Base-by-base conservation (phyloP, 2,888 invertebrate genomes). In the Thera britannica region DNA sequence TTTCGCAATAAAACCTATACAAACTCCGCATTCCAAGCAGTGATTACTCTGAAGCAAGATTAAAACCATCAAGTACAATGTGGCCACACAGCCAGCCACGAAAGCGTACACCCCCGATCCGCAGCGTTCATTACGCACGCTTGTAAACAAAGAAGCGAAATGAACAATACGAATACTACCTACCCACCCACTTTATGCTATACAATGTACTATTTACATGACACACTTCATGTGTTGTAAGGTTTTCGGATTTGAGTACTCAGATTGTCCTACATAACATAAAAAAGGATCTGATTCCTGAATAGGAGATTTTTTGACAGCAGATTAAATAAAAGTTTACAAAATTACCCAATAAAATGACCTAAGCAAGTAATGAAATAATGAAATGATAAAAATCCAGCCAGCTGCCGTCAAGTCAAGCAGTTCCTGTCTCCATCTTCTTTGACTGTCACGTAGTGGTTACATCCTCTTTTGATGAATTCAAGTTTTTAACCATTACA, bases 81-180 rank as follows among this genome's bases (percentile, higher is more conserved):
- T 60, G 59, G 63, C 48, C 60, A 57, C 62, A 55, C 48, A 35
- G 58, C 55, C 61, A 67, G 51, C 61, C 66, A 67, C 67, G 65
- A 67, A 64, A 63, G 67, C 63, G 67, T 71, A 77, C 79, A 80
- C 79, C 72, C 71, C 64, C 75, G 62, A 75, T 77, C 44, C 77
- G 70, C 62, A 64, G 67, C 74, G 74, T 82, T 82, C 78, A 83
- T 81, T 82, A 81, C 75, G 67, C 68, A 68, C 72, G 71, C 74
- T 73, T 76, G 74, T 79, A 78, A 77, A 80, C 77, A 80, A 80
- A 77, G 79, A 79, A 77, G 73, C 73, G 59, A 74, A 75, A 78
- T 77, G 71, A 77, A 80, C 78, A 79, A 75, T 77, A 72, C 68
- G 5, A n/a, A 23, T 23, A 23, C 36, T 23, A 23, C 36, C 36